Base-by-base conservation (phyloP, 2,113 vertebrate genomes). In the Phodopus roborovskii region DNA sequence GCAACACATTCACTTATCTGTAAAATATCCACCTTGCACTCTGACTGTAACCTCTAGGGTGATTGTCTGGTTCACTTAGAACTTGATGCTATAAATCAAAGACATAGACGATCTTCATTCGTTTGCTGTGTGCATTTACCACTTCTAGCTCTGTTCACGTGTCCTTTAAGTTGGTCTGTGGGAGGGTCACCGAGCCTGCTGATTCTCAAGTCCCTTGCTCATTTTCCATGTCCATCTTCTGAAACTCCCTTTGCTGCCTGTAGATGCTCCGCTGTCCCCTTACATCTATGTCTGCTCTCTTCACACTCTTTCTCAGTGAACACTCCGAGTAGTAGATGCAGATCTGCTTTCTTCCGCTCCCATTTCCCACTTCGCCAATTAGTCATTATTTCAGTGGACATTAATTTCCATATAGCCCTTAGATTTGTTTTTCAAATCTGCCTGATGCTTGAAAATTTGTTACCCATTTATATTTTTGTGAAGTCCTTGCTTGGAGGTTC, bases 361-460 rank as follows among this genome's bases (percentile, higher is more conserved):
- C 16, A 62, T 86, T 92, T 56, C 45, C 58, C 33, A 87, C 33
- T 88, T 15, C 26, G 68, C 70, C 83, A 93, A 74, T 58, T 16
- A 56, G 81, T 56, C 56, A 45, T 86, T 88, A 85, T 50, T 86
- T 96, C 42, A 64, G 3, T 81, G 20, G 83, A 64, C 22, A 81
- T 45, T 75, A 86, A 86, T 95, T 92, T 42, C 91, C 22, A 81
- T 95, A 74, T 62, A 66, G 20, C 58, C 68, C 48, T n/a, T 92
- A 7, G n/a, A 94, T 81, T 75, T 85, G 53, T 75, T 86, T 95
- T 82, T 77, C 45, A 92, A 83, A 93, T 79, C 8, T 83, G 24
- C 9, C 19, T 74, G 16, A 17, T 84, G n/a, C 79, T 90, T 86
- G 36, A 82, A 42, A 91, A 66, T 84, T 56, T 36, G 58, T 68